Base-by-base conservation (phyloP, 2,797 vertebrate species). In the Delichon dasypus region DNA sequence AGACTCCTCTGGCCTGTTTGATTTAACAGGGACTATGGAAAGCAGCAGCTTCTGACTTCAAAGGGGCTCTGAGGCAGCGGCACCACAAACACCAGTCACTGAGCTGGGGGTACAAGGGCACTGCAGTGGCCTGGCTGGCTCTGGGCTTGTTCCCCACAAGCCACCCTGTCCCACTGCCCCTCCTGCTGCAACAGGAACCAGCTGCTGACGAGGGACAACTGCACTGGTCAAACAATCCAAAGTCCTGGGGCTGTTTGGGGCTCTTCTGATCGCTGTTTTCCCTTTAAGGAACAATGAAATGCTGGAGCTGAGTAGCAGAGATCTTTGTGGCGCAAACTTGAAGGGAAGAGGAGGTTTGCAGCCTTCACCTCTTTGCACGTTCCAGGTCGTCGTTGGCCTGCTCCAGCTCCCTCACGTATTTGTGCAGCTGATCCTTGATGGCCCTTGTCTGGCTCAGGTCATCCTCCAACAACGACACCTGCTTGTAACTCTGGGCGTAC, bases 341-440 rank as follows among this genome's bases (percentile, higher is more conserved):
- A 53, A 77, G 58, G 71, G 64, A n/a, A 64, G 34, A 54, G 61
- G 23, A 16, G 22, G 7, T 36, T 53, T 64, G 53, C 48, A 53
- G 64, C 61, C 48, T 73, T 97, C 96, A 99, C 99, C 99, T 98
- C 91, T 99, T 99, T 25, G 99, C 99, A 94, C 99, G 98, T 97
- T 99, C 99, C 97, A 99, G 97, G 98, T 99, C 99, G 4, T 99
- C 99, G 11, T 99, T 99, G 96, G 99, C 99, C 97, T 99, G 99
- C 95, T 99, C 99, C 73, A 99, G 98, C 97, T 99, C 99, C 77
- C 99, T 88, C 86, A 99, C 99, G 1, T 99, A 99, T 97, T 99
- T 99, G 97, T 99, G 98, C 77, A 99, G 97, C 96, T 99, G 99
- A 94, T 99, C 99, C 96, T 99, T 99, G 97, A 99, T 99, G 96